A percentile compares a stretch with the other conserved stretches of the same genome.
Conservation (phyloP, 2,113 vertebrate genomes). For the Gadus macrocephalus region DNA sequence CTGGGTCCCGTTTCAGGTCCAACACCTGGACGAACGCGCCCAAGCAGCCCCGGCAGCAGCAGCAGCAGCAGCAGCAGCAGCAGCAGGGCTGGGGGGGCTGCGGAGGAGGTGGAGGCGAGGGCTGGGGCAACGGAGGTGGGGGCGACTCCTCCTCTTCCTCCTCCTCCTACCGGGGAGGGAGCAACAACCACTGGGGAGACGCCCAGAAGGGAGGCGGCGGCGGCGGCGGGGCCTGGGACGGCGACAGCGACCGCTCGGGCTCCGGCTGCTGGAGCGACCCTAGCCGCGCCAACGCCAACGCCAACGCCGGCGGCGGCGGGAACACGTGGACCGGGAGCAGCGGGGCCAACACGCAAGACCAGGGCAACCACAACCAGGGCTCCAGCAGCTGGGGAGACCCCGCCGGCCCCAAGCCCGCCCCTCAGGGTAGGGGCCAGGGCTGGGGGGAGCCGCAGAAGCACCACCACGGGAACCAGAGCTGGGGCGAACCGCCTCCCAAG, state of each 20-base stretch:
- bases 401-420: slow-evolving; percentile 61
- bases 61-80: no score
- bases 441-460: slow-evolving; percentile 85
- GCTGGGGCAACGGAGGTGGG: slow-evolving; percentile 74
- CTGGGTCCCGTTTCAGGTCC: slow-evolving; percentile 53
- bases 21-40: slow-evolving; percentile 84
- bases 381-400: slow-evolving; percentile 83
- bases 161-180: slow-evolving; percentile 47
- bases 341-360: slow-evolving; percentile 69
- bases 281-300: slow-evolving; percentile 75
- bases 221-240: slow-evolving; percentile 78
- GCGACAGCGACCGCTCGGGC: slow-evolving; percentile 87
- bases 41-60: slow-evolving; percentile 77
- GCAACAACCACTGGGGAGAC: slow-evolving; percentile 86
- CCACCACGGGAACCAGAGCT: slow-evolving; percentile 74
- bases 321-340: slow-evolving; percentile 82
- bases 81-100: slow-evolving; percentile 84
- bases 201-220: slow-evolving; percentile 78
- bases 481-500: slow-evolving; percentile 78
- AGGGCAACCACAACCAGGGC: slow-evolving; percentile 69
- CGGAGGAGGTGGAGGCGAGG: slow-evolving; percentile 68
- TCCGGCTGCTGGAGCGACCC: slow-evolving; percentile 87
- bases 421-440: slow-evolving; percentile 74
- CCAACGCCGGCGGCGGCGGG: slow-evolving; percentile 69
- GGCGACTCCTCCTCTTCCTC: slow-evolving; percentile 6